Evolutionary conservation across 2,113 vertebrate genomes (phyloP), one percentile per base, ranked within the genome.

Genomic region (Pandion haliaetus): DNA sequence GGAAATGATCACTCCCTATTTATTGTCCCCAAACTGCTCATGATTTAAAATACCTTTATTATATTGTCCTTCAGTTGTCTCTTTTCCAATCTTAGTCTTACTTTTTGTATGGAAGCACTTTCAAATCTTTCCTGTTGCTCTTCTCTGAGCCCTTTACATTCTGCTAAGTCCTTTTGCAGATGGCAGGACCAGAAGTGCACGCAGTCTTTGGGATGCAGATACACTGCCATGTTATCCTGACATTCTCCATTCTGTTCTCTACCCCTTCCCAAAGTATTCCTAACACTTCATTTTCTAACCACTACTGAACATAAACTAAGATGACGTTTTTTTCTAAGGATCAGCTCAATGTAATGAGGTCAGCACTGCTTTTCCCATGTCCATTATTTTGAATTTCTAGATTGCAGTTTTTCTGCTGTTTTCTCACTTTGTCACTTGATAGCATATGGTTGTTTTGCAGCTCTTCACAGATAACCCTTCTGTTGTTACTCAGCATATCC

Each of bases 361-460:
- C 69, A 92, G 83, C 44, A 17, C 47, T 78, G n/a, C 28, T 91
- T 55, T 76, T 42, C 55, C 65, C 47, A 14, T 20, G 81, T 40
- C 65, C 84, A 20, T 87, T 92, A 65, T 67, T 82, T 38, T 70
- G 54, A 90, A 77, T 83, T 86, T 81, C 59, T 58, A 81, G 58
- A 80, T 55, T 87, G 44, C 61, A 87, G 57, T 29, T 93, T 89
- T 82, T 77, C 73, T 72, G 44, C 81, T 72, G 38, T 87, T 71
- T 94, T 91, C 70, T 87, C 81, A 94, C 86, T 61, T 87, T 95
- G 84, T 87, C 84, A 90, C 44, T 87, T 74, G 52, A 38, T 29
- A 86, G 69, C 91, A 67, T 91, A 89, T 82, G 73, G 77, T 47
- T 82, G 44, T 42, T 95, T 36, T 49, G 58, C 78, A 94, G 47